Evolutionary conservation across 2,888 invertebrate species (phyloP), one percentile per base, ranked within the genome.

Genomic region (Hololepta plana): DNA sequence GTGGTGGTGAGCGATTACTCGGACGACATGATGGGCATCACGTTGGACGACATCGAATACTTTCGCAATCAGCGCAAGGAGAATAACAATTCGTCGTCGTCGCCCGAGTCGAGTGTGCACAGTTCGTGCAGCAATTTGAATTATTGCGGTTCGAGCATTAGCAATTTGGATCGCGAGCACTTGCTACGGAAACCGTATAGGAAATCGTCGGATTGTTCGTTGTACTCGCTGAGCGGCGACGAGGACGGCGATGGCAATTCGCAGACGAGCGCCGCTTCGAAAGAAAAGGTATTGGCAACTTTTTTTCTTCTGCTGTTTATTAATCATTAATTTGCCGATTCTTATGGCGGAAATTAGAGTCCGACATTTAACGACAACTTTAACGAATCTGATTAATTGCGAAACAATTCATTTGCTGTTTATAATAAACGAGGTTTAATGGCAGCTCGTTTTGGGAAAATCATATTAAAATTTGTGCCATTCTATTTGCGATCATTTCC

Each of bases 1-100:
- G 82, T 85, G 23, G 81, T 85, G 3, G 80, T 85, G 20, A 82
- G 81, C 44, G 85, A 85, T 49, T 82, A 82, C 44, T 81, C 81
- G 0, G 82, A 82, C 43, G 81, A 72, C 42, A 55, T 64, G 4
- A 55, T 62, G 39, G 63, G 64, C 25, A 52, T 67, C 10, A 64
- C 63, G 13, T 50, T 67, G 21, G 67, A 67, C 38, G 67, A 67
- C 37, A 61, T 67, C 33, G 67, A 67, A 39, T 64, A 62, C 41
- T 62, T 65, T 38, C 53, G 63, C 3, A 54, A 53, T 36, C 60
- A 59, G 32, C 48, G 61, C 16, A 29, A 27, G 9, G 33, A 32
- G 7, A n/a, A 7, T n/a, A 7, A 7, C 17, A n/a, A n/a, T 17
- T 19, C 30, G 36, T 53, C 49, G 3, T 52, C 53, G 19, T 53